These are phyloP conservation scores for Lepus europaeus DNA, from an alignment of 2,113 vertebrate genomes.

Conservation along the genomic window DNA sequence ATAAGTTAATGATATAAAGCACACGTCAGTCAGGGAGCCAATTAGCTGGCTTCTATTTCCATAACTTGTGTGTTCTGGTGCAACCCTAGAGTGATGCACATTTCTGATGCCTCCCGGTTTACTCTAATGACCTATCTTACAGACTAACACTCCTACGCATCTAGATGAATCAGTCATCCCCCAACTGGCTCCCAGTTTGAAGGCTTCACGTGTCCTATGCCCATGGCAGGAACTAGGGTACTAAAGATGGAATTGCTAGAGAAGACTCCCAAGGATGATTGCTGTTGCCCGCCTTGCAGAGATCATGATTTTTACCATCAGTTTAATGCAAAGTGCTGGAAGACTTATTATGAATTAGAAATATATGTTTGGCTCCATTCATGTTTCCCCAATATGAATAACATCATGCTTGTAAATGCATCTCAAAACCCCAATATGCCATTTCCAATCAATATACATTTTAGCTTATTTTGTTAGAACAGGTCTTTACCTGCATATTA, in stretches of 20 bases:
- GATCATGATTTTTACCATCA: neutral
- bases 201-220: neutral
- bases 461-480: slow-evolving; percentile 18
- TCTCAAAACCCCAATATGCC: neutral
- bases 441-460: neutral
- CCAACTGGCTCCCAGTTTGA: neutral
- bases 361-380: neutral
- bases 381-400: neutral
- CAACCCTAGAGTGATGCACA: neutral
- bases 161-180: neutral
- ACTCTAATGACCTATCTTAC: neutral
- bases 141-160: rapidly evolving
- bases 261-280: neutral
- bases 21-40: neutral
- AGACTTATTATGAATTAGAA: neutral
- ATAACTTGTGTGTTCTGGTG: rapidly evolving
- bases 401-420: neutral
- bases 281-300: neutral
- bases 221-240: neutral
- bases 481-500: neutral
- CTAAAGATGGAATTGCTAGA: neutral
- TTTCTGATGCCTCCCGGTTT: neutral
- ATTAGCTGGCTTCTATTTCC: neutral
- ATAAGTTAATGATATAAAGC: neutral
- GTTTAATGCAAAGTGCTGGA: neutral